phyloP scores from a whole-genome alignment of 2,888 invertebrate genomes.

The Stenchaetothrips biformis region DNA sequence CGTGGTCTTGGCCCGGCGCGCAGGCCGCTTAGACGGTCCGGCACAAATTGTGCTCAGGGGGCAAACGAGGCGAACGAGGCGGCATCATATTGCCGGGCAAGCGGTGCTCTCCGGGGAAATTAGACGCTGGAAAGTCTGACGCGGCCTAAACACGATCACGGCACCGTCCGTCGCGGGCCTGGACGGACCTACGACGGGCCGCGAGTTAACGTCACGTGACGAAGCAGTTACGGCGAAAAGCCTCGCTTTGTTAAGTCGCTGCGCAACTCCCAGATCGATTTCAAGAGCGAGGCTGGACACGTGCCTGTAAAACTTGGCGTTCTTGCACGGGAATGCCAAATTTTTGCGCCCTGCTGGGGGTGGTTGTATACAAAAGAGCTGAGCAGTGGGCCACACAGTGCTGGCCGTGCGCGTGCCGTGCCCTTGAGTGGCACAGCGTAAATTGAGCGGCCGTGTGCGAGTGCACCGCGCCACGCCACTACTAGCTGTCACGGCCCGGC shows the following conservation, averaged over 20 bases:
- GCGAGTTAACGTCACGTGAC: not conserved
- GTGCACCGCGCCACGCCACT: not conserved
- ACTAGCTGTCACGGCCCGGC: not conserved
- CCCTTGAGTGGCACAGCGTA: no score
- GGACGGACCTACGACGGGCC: not conserved
- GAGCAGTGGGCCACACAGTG: no score
- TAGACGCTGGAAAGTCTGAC: not conserved
- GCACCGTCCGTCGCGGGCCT: not conserved
- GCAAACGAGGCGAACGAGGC: conserved; percentile 5
- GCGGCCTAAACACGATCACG: not conserved
- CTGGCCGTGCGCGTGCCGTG: no score
- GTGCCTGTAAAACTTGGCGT: no score
- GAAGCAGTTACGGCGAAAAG: not conserved
- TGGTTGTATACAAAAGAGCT: no score
- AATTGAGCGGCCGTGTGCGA: no score
- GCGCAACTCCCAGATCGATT: no score
- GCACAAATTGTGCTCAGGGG: conserved; percentile 17
- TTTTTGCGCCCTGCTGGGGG: no score
- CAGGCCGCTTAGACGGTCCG: not conserved
- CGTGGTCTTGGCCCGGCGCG: not conserved
- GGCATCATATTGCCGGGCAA: not conserved
- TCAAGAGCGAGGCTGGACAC: no score
- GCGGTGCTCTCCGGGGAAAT: not conserved
- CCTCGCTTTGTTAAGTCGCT: no score
- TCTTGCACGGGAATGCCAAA: no score